Evolutionary conservation across 2,888 invertebrate species (phyloP), one percentile per base, ranked within the genome.

Genomic region (Pachliopta kotzebuea): DNA sequence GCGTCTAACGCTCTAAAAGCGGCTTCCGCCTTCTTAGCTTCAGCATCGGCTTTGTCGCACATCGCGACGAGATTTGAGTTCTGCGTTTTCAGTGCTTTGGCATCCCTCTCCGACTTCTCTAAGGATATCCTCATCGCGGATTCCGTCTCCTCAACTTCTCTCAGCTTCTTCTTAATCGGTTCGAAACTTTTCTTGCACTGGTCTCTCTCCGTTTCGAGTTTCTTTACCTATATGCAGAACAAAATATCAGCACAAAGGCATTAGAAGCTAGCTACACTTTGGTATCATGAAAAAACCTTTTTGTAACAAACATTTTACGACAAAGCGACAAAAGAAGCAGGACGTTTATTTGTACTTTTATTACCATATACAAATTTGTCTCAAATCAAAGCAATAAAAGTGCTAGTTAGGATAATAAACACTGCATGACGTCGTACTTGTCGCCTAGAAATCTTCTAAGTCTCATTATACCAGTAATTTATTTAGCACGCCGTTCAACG

Each of bases 81-180:
- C 63, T 93, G 91, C 21, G 82, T 75, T 20, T 88, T 85, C 6
- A 94, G 76, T 14, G 86, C 83, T 23, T 90, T 90, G 26, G 92
- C 85, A 62, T 94, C 94, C 56, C 93, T 91, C 52, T 93, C 92
- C 0, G 93, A 80, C 65, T 92, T 92, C 64, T 93, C 92, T 57
- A 94, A 74, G 49, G 93, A 91, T 68, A 90, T 85, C 63, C 93
- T 90, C 67, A 93, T 84, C 0, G 88, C 88, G 0, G 91, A 86
- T 69, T 94, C 94, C 0, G 92, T 84, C 63, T 94, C 94, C 75
- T 94, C 93, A 31, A 94, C 74, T 72, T 94, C 93, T 52, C 85
- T 84, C 29, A 94, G 87, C 71, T 93, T 93, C 75, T 74, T 91
- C 84, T 78, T 93, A 73, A 85, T 84, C 74, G 76, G 93, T 76